Conservation (phyloP, 2,888 invertebrate species). For the Drosophila longiperda region DNA sequence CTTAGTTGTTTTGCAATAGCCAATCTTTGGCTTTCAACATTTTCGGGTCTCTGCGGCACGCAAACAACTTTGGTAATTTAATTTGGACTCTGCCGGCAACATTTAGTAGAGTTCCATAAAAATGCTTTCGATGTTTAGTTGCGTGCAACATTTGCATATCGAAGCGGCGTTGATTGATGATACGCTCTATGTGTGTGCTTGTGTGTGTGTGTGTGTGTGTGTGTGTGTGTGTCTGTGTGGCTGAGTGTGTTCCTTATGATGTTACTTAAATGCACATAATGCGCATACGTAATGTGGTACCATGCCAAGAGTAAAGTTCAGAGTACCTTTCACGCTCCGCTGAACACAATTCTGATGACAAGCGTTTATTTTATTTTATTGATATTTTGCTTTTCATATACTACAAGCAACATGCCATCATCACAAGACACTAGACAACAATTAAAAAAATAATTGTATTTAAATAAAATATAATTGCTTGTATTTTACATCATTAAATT, state of each 20-base stretch:
- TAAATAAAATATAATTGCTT: background rate
- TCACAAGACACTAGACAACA: background rate
- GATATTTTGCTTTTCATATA: background rate
- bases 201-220: background rate
- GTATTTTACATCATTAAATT: background rate
- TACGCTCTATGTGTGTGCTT: constrained; percentile 5
- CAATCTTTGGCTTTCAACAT: constrained; percentile 25
- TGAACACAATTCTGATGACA: constrained; percentile 39
- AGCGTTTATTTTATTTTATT: constrained; percentile 2
- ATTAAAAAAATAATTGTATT: background rate
- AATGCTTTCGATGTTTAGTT: constrained; percentile 36
- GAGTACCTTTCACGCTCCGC: constrained; percentile 15
- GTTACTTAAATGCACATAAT: constrained; percentile 60
- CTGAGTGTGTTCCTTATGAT: constrained; percentile 9
- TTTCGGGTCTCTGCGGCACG: constrained; percentile 44
- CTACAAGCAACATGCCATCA: background rate
- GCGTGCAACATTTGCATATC: constrained; percentile 71
- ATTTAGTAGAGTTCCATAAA: constrained; percentile 26
- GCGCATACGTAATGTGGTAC: constrained; percentile 73
- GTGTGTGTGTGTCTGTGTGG: constrained; percentile 12
- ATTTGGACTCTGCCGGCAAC: constrained; percentile 27
- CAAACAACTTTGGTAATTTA: constrained; percentile 45
- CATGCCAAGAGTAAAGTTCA: constrained; percentile 12
- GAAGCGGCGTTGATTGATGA: constrained; percentile 65
- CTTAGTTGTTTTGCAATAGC: constrained; percentile 20